Evolutionary conservation across 2,888 invertebrate species (phyloP), one percentile per base, ranked within the genome.

Genomic region (Monopis laevigella): DNA sequence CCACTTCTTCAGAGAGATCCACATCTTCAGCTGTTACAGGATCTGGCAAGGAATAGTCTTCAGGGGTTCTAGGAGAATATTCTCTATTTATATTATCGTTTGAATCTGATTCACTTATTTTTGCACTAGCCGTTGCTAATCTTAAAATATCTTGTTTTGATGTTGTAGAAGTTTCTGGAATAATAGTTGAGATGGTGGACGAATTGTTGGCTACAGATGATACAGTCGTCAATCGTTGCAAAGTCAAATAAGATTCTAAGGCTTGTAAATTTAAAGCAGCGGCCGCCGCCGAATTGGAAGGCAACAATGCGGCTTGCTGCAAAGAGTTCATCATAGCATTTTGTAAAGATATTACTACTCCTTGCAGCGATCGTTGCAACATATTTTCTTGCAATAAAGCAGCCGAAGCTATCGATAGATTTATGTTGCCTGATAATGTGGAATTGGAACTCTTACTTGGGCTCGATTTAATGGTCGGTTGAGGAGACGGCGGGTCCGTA

Each of bases 251-350:
- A 32, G 92, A 92, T 81, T 93, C 93, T 46, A 93, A 73, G 18
- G 93, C 93, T 73, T 93, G 93, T 24, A 93, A 82, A 65, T 92
- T 92, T 13, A 93, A 80, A 0, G 93, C 93, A 26, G 91, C 90
- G 26, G 92, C 92, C 6, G 92, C 92, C 3, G 92, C 90, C 2
- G 92, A 92, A 53, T 92, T 90, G 1, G 89, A 88, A 5, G 92
- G 92, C 53, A 93, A 65, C 16, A 93, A 74, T 0, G 92, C 92
- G 1, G 92, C 93, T 59, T 92, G 90, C 63, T 92, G 92, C 49
- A 93, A 71, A 7, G 92, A 91, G 55, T 88, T 90, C 73, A 93
- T 88, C 84, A 93, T 88, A 6, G 92, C 91, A 59, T 90, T 91
- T 69, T 93, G 93, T 40, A 93, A 75, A 10, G 91, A 89, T 49